Evolutionary conservation across 2,797 vertebrate genomes (phyloP).

Genomic region (Acridotheres tristis): DNA sequence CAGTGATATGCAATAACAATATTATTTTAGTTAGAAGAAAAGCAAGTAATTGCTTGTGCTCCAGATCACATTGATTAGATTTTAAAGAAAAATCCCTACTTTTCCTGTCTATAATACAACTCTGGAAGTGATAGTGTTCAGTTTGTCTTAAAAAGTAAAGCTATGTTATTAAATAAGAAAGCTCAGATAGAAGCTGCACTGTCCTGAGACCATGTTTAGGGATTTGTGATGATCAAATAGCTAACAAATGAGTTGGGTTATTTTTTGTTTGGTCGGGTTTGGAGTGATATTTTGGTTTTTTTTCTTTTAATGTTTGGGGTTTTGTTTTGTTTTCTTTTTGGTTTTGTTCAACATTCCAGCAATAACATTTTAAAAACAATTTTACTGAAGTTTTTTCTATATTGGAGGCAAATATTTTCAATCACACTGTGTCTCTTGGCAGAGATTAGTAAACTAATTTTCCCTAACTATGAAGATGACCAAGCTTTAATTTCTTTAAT

Average conservation of each 20-base stretch:
- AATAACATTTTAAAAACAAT: not conserved
- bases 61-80: not conserved
- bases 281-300: rapidly evolving
- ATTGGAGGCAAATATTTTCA: not conserved
- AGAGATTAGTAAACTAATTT: not conserved
- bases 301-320: not conserved
- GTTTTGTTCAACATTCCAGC: not conserved
- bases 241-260: not conserved
- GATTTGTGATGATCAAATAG: not conserved
- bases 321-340: not conserved
- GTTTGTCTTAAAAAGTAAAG: not conserved
- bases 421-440: not conserved
- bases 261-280: not conserved
- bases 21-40: not conserved
- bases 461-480: not conserved
- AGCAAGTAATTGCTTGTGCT: not conserved
- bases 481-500: not conserved
- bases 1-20: not conserved
- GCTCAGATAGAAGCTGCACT: not conserved
- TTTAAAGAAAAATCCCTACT: not conserved
- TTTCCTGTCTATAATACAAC: not conserved
- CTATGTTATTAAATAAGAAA: not conserved
- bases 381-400: not conserved
- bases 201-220: not conserved
- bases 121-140: not conserved